Conservation (phyloP, 2,113 vertebrate genomes). For the Megaleporinus macrocephalus region DNA sequence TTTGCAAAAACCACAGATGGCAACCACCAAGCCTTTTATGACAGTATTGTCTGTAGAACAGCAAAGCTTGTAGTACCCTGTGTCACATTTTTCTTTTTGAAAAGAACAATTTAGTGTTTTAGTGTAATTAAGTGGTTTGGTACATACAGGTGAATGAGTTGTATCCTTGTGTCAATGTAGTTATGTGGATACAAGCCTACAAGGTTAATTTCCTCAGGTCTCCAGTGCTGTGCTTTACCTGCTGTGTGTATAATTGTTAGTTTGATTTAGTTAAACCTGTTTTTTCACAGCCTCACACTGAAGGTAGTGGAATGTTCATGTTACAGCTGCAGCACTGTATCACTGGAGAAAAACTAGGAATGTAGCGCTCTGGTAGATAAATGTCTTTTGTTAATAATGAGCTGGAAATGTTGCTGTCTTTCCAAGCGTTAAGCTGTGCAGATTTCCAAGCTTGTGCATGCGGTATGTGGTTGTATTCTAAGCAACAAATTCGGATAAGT, state of each 20-base stretch:
- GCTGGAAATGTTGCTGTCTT: not conserved
- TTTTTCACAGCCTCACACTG: not conserved
- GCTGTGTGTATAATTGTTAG: no score
- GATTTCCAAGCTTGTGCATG: not conserved
- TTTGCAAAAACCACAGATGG: no score
- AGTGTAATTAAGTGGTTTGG: no score
- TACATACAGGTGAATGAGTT: no score
- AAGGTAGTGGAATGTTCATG: not conserved
- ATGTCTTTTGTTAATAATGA: no score
- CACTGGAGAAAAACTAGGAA: not conserved
- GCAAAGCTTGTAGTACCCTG: not conserved
- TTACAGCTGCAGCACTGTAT: not conserved
- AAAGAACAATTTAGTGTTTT: not conserved
- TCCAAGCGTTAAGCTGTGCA: not conserved
- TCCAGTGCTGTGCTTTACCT: no score
- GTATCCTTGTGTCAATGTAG: no score
- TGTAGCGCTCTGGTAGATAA: not conserved
- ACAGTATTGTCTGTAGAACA: not conserved
- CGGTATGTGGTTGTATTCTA: not conserved
- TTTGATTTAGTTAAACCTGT: not conserved
- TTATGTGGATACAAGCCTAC: no score
- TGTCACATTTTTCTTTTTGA: not conserved
- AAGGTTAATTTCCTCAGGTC: no score
- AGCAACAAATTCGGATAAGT: not conserved
- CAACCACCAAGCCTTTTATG: no score